These are phyloP conservation scores for Smittia sp. DNA, from an alignment of 2,888 invertebrate species.

Conservation along the genomic window DNA sequence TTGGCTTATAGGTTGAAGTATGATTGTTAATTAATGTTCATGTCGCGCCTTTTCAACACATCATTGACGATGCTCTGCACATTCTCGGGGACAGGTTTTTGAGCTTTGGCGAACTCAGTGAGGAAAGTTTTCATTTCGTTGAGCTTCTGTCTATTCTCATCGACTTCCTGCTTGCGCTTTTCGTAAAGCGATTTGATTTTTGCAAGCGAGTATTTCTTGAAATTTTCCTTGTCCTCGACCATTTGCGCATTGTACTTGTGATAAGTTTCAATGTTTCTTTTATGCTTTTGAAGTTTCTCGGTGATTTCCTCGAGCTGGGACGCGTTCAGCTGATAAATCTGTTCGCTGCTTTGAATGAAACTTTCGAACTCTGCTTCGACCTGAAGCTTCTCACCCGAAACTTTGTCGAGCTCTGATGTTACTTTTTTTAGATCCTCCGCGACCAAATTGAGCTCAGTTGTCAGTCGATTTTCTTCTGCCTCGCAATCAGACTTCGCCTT, in stretches of 20 bases:
- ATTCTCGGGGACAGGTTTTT: not conserved
- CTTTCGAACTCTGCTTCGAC: too few relatives aligned
- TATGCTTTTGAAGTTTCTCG: not conserved
- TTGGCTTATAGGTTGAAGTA: not conserved
- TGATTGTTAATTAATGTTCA: not conserved
- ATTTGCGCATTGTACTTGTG: not conserved
- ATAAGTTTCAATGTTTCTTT: not conserved
- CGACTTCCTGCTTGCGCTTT: conserved; percentile 10
- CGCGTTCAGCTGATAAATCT: not conserved
- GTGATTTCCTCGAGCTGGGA: not conserved
- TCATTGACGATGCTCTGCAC: not conserved
- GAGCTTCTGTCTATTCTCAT: not conserved
- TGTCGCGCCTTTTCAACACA: not conserved
- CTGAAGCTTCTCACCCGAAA: too few relatives aligned
- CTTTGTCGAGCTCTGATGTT: too few relatives aligned
- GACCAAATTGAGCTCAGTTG: too few relatives aligned
- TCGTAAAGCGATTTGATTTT: conserved; percentile 10
- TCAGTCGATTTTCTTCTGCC: not conserved
- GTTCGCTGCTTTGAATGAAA: too few relatives aligned
- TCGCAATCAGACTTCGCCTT: too few relatives aligned
- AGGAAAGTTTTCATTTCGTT: not conserved
- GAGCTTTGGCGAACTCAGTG: not conserved
- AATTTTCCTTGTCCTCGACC: not conserved
- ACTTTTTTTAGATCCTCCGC: not conserved
- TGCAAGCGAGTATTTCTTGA: not conserved